A percentile compares a stretch with the other conserved stretches of the same genome.
Evolutionary conservation across 2,888 invertebrate species (phyloP).

Genomic region (Lasioglossum zephyrum): DNA sequence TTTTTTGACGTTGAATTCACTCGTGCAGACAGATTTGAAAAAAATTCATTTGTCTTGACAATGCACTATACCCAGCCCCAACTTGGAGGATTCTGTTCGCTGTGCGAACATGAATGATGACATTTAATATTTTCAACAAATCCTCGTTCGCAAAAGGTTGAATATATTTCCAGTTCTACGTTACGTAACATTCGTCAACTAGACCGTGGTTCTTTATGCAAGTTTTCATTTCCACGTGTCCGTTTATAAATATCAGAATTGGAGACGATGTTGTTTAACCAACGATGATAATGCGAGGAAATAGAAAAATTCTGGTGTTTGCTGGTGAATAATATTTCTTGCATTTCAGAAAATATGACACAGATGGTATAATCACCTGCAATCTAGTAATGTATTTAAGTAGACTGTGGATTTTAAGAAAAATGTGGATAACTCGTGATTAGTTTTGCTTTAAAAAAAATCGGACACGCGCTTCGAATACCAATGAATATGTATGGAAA

Average conservation of each 20-base stretch:
- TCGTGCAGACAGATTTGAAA: background rate
- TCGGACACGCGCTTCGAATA: background rate
- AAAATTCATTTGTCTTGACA: background rate
- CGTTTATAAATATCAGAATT: background rate
- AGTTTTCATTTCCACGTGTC: background rate
- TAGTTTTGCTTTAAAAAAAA: background rate
- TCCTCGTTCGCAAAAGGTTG: background rate
- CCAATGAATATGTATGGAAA: background rate
- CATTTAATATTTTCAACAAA: background rate
- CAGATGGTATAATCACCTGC: background rate
- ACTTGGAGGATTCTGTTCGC: background rate
- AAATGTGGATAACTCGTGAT: background rate
- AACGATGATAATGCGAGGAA: background rate
- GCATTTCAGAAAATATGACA: background rate
- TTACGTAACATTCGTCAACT: background rate
- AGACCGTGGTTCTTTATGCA: background rate
- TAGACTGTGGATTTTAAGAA: no score
- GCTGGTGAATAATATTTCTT: background rate
- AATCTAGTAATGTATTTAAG: background rate
- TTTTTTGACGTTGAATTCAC: constrained; percentile 5
- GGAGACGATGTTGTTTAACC: background rate
- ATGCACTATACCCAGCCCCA: background rate
- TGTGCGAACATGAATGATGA: background rate
- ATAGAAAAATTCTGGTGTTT: background rate
- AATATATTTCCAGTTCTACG: background rate